Conservation (phyloP, 2,888 invertebrate species). For the Clanis bilineata region DNA sequence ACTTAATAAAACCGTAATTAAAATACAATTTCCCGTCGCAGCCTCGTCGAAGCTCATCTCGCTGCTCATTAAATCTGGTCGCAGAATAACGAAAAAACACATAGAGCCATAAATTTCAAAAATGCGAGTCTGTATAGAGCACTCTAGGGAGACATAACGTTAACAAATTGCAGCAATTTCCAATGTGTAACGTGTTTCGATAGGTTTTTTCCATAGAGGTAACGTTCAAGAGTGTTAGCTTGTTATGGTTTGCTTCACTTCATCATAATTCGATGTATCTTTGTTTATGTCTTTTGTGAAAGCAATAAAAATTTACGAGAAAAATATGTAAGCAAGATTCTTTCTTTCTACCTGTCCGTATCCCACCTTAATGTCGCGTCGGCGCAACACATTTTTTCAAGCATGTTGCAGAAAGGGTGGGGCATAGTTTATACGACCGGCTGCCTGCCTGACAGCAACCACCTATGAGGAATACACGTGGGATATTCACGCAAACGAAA, state of each 20-base stretch:
- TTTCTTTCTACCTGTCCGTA: too few relatives aligned
- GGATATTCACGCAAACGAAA: too few relatives aligned
- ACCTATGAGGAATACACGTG: too few relatives aligned
- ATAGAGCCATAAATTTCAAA: constrained; percentile 44
- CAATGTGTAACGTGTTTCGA: constrained; percentile 62
- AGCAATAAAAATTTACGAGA: neutral
- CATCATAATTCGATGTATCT: neutral
- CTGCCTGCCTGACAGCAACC: too few relatives aligned
- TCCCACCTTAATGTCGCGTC: too few relatives aligned
- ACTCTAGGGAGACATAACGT: constrained; percentile 57
- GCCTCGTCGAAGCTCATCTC: constrained; percentile 35
- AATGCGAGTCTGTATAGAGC: constrained; percentile 47
- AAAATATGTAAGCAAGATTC: too few relatives aligned
- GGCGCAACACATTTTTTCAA: too few relatives aligned
- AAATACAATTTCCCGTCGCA: constrained; percentile 23
- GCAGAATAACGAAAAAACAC: constrained; percentile 43
- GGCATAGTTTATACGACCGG: too few relatives aligned
- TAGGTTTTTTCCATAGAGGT: constrained; percentile 43
- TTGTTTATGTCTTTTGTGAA: neutral
- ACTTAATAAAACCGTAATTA: constrained; percentile 17
- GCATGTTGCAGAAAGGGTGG: too few relatives aligned
- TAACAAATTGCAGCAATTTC: constrained; percentile 65
- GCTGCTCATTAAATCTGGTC: constrained; percentile 39
- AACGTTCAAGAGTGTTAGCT: neutral
- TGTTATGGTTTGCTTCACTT: neutral